Conservation (phyloP, 2,888 invertebrate species). For the Frankliniella intonsa region DNA sequence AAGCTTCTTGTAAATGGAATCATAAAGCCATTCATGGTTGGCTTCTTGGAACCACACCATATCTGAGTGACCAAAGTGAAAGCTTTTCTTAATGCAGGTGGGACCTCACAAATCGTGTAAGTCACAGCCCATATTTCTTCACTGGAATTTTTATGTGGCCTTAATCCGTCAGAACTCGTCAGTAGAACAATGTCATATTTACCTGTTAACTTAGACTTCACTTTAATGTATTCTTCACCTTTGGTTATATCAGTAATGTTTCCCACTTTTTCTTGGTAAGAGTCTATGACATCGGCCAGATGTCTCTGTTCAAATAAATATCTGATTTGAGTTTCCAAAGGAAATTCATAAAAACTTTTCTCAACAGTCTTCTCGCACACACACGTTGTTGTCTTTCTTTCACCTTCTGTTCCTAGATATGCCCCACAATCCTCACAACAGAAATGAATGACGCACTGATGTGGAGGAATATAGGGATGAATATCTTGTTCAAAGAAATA, state of each 20-base stretch:
- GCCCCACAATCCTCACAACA: not conserved
- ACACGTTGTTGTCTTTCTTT: not conserved
- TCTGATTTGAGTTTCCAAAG: not conserved
- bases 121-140: not conserved
- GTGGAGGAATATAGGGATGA: not conserved
- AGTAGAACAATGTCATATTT: not conserved
- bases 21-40: not conserved
- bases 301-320: not conserved
- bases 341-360: not conserved
- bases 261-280: not conserved
- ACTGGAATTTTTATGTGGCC: not conserved
- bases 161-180: not conserved
- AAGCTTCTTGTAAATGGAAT: not conserved
- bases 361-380: not conserved
- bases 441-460: not conserved
- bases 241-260: not conserved
- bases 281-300: not conserved
- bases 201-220: not conserved
- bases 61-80: not conserved
- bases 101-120: not conserved
- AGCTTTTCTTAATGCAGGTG: not conserved
- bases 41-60: not conserved
- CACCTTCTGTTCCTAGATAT: not conserved
- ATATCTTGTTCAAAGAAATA: not conserved
- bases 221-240: not conserved